phyloP scores from a whole-genome alignment of 1,140 invertebrate genomes.

The Drosophila sucinea region DNA sequence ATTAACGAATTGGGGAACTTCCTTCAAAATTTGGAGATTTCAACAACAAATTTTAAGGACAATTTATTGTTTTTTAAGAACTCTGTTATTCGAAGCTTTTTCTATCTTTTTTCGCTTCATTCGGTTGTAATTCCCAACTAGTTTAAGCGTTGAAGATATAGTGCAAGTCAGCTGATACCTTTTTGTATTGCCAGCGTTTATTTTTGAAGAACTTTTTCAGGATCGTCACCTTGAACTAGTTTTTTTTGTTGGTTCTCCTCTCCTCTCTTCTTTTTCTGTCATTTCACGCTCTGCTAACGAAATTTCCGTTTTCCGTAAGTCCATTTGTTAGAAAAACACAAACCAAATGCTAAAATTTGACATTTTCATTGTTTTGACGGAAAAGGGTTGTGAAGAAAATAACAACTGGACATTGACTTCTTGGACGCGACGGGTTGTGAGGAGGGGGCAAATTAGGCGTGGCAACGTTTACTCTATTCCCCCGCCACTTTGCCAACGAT shows the following conservation, averaged over 20 bases:
- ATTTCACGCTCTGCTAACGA: slow-evolving; percentile 36
- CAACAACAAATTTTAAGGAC: no score
- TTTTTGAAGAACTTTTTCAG: neutral
- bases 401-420: neutral
- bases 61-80: no score
- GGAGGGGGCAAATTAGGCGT: slow-evolving; percentile 44
- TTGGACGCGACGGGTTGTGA: no score
- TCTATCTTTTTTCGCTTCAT: no score
- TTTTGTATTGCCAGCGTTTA: no score
- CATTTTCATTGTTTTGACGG: slow-evolving; percentile 54
- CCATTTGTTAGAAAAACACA: slow-evolving; percentile 72
- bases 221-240: neutral
- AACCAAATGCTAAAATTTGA: slow-evolving; percentile 42
- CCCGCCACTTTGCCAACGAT: slow-evolving; percentile 1
- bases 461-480: slow-evolving; percentile 15
- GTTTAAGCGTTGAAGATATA: no score
- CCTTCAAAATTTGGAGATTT: no score
- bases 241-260: neutral
- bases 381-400: slow-evolving; percentile 50
- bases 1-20: no score
- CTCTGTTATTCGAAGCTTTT: no score
- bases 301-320: slow-evolving; percentile 52
- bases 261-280: neutral
- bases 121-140: no score
- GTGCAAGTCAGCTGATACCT: no score